Conservation (phyloP, 53 echinoderm and acorn worm species). For the Holothuria leucospilota region DNA sequence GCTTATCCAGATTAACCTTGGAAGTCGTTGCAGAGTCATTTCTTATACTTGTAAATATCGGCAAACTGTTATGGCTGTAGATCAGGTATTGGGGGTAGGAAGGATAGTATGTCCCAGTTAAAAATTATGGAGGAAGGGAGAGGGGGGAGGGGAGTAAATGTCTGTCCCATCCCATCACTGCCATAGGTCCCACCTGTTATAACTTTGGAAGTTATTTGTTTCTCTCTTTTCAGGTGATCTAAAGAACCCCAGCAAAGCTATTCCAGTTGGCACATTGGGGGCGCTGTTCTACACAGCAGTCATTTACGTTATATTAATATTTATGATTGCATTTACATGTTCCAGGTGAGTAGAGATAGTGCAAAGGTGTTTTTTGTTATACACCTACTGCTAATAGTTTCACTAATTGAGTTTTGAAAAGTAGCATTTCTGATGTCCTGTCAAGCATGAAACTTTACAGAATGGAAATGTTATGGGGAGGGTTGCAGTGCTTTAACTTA, state of each 20-base stretch:
- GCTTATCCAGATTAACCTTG: no score
- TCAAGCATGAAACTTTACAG: no score
- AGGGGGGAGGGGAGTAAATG: no score
- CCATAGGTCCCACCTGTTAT: no score
- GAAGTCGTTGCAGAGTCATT: no score
- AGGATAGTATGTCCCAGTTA: no score
- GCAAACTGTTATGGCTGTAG: no score
- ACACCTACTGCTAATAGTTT: neutral
- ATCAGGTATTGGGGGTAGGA: no score
- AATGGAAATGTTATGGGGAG: no score
- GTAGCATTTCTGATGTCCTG: neutral
- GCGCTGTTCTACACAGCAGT: slow-evolving; percentile 82
- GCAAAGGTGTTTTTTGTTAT: neutral
- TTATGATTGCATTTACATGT: slow-evolving; percentile 83
- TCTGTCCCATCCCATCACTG: neutral
- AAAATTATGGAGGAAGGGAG: no score
- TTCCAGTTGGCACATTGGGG: slow-evolving; percentile 84
- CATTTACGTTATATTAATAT: slow-evolving; percentile 76
- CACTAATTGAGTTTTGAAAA: neutral
- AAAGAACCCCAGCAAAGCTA: slow-evolving; percentile 84
- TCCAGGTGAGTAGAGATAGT: slow-evolving; percentile 58
- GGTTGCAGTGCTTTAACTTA: no score
- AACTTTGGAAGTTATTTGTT: neutral
- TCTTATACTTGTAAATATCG: no score
- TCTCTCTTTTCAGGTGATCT: slow-evolving; percentile 72